These are phyloP conservation scores for Sphaerodactylus townsendi DNA, from an alignment of 2,113 vertebrate species.

Conservation along the genomic window DNA sequence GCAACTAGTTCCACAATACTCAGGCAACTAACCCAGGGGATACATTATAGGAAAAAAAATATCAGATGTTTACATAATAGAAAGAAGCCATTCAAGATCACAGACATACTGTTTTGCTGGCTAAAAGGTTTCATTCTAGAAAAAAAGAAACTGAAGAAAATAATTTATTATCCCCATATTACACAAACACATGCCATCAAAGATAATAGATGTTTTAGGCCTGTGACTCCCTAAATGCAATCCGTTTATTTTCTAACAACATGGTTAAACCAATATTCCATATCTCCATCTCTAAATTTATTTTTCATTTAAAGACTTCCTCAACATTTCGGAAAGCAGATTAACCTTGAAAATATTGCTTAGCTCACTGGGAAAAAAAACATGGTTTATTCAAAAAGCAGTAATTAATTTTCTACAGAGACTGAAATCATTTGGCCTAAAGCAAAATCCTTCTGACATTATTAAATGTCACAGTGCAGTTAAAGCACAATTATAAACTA, in stretches of 20 bases:
- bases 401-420: constrained; percentile 73
- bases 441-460: constrained; percentile 79
- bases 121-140: background rate
- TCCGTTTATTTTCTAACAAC: background rate
- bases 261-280: background rate
- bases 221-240: background rate
- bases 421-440: constrained; percentile 72
- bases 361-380: constrained; percentile 44
- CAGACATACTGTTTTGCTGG: background rate
- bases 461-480: constrained; percentile 77
- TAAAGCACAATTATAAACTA: constrained; percentile 80
- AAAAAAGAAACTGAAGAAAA: background rate
- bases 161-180: background rate
- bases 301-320: constrained; percentile 35
- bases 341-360: constrained; percentile 71
- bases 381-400: constrained; percentile 61
- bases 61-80: background rate
- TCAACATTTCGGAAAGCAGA: constrained; percentile 58
- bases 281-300: background rate
- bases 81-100: background rate
- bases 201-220: background rate
- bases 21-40: no score
- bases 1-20: no score
- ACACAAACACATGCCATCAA: background rate
- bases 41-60: no score